These are phyloP conservation scores for Halcyon chelicuti DNA, from an alignment of 2,797 vertebrate genomes.

Conservation along the genomic window DNA sequence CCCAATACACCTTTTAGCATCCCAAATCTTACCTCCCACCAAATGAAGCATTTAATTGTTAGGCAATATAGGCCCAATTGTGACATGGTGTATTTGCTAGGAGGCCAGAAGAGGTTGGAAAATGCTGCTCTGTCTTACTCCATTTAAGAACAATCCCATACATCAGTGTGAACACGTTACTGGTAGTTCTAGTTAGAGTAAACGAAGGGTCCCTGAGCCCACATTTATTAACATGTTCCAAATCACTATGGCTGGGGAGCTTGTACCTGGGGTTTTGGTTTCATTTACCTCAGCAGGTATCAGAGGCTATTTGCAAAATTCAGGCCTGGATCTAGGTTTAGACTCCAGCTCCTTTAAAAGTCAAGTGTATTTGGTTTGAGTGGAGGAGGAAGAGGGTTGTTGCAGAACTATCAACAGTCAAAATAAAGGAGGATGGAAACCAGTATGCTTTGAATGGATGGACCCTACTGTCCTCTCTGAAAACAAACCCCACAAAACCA, in stretches of 20 bases:
- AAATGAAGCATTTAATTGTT: background rate
- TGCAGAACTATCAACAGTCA: background rate
- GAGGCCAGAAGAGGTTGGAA: background rate
- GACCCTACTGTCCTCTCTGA: background rate
- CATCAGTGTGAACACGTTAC: background rate
- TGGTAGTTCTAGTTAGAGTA: background rate
- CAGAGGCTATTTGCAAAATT: background rate
- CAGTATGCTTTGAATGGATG: background rate
- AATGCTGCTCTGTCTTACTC: background rate
- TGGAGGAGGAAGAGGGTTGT: background rate
- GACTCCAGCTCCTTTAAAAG: background rate
- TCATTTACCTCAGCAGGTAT: background rate
- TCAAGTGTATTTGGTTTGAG: background rate
- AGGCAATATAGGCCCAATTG: background rate
- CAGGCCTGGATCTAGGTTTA: background rate
- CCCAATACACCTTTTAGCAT: background rate
- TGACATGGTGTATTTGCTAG: background rate
- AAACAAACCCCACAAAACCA: background rate
- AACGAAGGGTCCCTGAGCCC: background rate
- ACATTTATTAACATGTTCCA: background rate
- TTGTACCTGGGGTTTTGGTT: background rate
- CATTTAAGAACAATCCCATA: background rate
- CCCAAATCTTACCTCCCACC: background rate
- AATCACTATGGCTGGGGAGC: background rate
- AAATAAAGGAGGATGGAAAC: background rate